These are phyloP conservation scores for Axea sp. DNA, from an alignment of 2,888 invertebrate genomes.

Conservation along the genomic window DNA sequence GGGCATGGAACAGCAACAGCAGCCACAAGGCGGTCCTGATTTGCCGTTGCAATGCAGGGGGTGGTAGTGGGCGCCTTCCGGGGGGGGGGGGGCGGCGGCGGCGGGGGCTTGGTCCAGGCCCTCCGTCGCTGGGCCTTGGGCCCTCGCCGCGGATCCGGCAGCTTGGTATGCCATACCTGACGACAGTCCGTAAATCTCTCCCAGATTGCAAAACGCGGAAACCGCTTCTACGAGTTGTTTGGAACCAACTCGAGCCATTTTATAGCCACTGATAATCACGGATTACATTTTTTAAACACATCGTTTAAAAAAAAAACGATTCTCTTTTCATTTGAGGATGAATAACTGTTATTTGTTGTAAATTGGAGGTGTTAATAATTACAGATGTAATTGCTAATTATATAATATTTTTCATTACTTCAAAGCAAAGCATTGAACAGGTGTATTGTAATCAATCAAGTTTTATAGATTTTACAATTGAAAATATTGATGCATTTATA, in stretches of 20 bases:
- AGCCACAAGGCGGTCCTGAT: slow-evolving; percentile 88
- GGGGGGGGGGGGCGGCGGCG: slow-evolving; percentile 76
- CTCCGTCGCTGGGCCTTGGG: slow-evolving; percentile 77
- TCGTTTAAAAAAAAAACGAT: no score
- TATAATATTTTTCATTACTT: no score
- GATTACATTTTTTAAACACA: no score
- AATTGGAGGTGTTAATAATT: no score
- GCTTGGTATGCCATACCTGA: slow-evolving; percentile 84
- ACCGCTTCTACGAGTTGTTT: background rate
- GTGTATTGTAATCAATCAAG: no score
- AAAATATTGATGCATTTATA: no score
- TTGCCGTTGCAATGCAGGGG: slow-evolving; percentile 91
- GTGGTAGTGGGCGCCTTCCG: slow-evolving; percentile 86
- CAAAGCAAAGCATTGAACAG: no score
- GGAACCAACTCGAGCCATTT: background rate
- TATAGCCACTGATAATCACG: background rate
- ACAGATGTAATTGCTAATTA: no score
- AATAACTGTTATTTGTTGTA: no score
- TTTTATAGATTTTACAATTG: no score
- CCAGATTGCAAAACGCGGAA: slow-evolving; percentile 34
- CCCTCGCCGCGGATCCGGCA: slow-evolving; percentile 78
- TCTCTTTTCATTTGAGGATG: no score
- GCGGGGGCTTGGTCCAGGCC: slow-evolving; percentile 72
- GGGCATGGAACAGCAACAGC: no score
- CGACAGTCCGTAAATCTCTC: slow-evolving; percentile 82